Base-by-base conservation (phyloP, 1,140 invertebrate genomes). In the Calycopis cecrops region DNA sequence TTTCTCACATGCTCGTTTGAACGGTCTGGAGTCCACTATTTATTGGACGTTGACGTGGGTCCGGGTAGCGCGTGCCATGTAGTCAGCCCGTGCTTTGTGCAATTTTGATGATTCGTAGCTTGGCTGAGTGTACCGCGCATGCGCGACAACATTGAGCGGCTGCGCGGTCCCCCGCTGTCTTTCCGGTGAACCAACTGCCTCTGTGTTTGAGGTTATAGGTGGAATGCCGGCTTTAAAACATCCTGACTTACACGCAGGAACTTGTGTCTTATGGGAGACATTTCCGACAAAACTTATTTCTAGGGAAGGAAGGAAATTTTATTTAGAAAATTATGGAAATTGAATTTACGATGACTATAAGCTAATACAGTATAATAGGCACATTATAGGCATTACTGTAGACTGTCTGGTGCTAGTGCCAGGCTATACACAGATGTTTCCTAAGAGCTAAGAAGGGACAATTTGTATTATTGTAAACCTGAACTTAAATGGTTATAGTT, bases 71-170 rank as follows among this genome's bases (percentile, higher is more conserved):
- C 63, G 65, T 69, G 69, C 62, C 70, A 69, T 68, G 61, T 63
- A 67, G 63, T 62, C 52, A 59, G 55, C 48, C 71, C 63, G 59
- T 67, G 76, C 73, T 84, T 82, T 77, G 79, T 82, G 76, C 74
- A 72, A 63, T 65, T 69, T 58, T 59, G 69, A 59, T 60, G 67
- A 59, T 55, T 48, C 52, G 48, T 57, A 63, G 52, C 51, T 49
- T 16, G 48, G 55, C 38, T 51, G 44, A 54, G 48, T 16, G 48
- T 14, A 18, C 52, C 17, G 52, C 84, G 84, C 84, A 81, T 72
- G 84, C 81, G 84, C 62, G 62, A 81, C 76, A 84, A 83, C 80
- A 87, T 87, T 75, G 82, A 85, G 73, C 84, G 81, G 73, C 72
- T 75, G 73, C 77, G 76, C 75, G 77, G 58, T 73, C 72, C 76